Conservation (phyloP, 92 coral and sea anemone species). For the Anthopleura xanthogrammica region DNA sequence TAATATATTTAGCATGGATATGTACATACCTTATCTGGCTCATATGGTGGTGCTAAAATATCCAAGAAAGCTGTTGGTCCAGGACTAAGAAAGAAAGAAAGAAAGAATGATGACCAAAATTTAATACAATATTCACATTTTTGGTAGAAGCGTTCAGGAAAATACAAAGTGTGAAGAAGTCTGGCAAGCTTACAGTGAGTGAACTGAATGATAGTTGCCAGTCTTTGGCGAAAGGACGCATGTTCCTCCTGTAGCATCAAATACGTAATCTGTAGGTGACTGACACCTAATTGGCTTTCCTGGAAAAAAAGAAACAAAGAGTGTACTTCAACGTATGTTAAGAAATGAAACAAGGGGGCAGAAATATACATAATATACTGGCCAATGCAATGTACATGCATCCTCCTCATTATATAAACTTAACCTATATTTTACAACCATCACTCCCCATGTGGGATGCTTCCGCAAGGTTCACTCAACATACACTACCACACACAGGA, state of each 20-base stretch:
- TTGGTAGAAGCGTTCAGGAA: no score
- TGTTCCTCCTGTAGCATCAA: constrained; percentile 46
- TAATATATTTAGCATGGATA: no score
- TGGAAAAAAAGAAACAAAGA: not conserved
- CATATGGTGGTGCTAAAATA: constrained; percentile 90
- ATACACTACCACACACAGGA: no score
- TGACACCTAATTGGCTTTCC: constrained; percentile 23
- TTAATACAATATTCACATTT: not conserved
- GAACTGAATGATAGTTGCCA: constrained; percentile 75
- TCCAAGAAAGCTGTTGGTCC: constrained; percentile 91
- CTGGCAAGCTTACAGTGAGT: constrained; percentile 41
- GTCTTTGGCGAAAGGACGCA: constrained; percentile 73
- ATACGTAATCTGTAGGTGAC: constrained; percentile 27
- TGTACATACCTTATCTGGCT: constrained; percentile 55
- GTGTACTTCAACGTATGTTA: no score
- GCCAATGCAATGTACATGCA: no score
- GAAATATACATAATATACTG: no score
- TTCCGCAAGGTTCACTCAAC: no score
- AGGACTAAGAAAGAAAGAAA: constrained; percentile 13
- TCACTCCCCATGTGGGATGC: no score
- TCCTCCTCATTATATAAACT: no score
- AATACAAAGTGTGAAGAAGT: not conserved
- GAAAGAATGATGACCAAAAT: not conserved
- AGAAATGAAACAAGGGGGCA: no score
- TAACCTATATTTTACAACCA: no score